These are phyloP conservation scores for Aquatica leii DNA, from an alignment of 2,888 invertebrate species.

Conservation along the genomic window DNA sequence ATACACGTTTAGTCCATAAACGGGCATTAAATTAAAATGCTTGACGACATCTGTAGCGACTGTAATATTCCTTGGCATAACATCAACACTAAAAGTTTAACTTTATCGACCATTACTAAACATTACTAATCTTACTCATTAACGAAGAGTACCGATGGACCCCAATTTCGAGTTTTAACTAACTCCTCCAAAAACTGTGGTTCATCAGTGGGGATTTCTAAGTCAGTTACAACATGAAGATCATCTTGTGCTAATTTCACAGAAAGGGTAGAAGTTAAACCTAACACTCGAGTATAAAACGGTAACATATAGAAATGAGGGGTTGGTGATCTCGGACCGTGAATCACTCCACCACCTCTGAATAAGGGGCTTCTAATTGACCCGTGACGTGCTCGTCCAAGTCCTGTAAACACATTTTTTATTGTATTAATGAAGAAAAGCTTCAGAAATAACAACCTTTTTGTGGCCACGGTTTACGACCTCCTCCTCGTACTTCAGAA, in stretches of 20 bases:
- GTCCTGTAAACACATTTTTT: slow-evolving; percentile 46
- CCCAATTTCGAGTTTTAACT: slow-evolving; percentile 90
- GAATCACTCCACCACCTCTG: slow-evolving; percentile 81
- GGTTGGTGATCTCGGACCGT: slow-evolving; percentile 92
- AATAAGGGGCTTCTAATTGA: slow-evolving; percentile 91
- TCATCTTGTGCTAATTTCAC: slow-evolving; percentile 96
- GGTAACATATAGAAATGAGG: slow-evolving; percentile 96
- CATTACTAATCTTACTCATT: slow-evolving; percentile 66
- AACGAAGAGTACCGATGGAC: slow-evolving; percentile 92
- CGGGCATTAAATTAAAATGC: slow-evolving; percentile 93
- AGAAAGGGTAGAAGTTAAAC: slow-evolving; percentile 84
- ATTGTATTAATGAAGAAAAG: not conserved
- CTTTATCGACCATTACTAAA: too few species aligned
- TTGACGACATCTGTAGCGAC: slow-evolving; percentile 79
- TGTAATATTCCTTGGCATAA: slow-evolving; percentile 88
- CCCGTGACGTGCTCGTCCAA: slow-evolving; percentile 90
- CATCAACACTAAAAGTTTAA: slow-evolving; percentile 76
- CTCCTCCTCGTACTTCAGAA: slow-evolving; percentile 89
- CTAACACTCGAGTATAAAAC: slow-evolving; percentile 76
- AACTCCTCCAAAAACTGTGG: slow-evolving; percentile 80
- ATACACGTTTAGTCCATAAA: slow-evolving; percentile 93
- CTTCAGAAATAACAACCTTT: slow-evolving; percentile 74
- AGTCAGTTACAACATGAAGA: slow-evolving; percentile 85
- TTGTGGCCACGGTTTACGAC: slow-evolving; percentile 96
- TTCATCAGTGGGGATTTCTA: slow-evolving; percentile 87